Percentiles rank a stretch among this genome's conserved stretches.
These are phyloP conservation scores for Dorcus hopei DNA, from an alignment of 2,888 invertebrate genomes.

Conservation along the genomic window DNA sequence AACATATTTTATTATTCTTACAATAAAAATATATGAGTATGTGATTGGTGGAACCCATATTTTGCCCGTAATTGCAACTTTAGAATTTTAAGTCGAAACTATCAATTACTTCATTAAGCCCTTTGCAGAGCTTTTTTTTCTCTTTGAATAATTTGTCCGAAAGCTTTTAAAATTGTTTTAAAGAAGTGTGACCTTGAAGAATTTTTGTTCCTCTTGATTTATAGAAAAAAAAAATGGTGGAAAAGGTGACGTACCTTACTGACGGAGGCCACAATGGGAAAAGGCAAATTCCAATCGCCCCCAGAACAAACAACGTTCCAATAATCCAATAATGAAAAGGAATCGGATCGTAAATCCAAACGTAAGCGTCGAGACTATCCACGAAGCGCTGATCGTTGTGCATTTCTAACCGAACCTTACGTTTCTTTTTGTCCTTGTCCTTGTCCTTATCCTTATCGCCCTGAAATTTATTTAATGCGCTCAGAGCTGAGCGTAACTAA, in stretches of 20 bases:
- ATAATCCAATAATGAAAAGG: conserved; percentile 92
- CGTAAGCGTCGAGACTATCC: conserved; percentile 92
- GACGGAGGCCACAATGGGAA: conserved; percentile 99
- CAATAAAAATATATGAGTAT: no score
- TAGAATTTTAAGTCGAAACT: no score
- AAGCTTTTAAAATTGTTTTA: no score
- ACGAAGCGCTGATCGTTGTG: conserved; percentile 92
- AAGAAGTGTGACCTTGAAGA: no score
- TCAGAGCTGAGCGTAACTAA: neutral
- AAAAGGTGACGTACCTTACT: conserved; percentile 58
- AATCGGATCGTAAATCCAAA: conserved; percentile 97
- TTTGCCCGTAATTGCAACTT: no score
- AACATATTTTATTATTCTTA: no score
- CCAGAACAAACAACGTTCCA: conserved; percentile 85
- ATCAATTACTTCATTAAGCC: no score
- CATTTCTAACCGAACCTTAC: conserved; percentile 95
- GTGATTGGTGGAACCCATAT: no score
- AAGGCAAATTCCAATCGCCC: conserved; percentile 92
- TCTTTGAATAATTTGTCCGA: no score
- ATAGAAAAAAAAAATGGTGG: neutral
- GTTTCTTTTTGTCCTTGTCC: conserved; percentile 74
- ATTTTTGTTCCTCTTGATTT: no score
- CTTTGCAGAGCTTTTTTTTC: no score
- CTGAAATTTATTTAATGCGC: neutral
- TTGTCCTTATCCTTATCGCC: conserved; percentile 44